Conservation (phyloP, 2,113 vertebrate genomes). For the Hippolais icterina region DNA sequence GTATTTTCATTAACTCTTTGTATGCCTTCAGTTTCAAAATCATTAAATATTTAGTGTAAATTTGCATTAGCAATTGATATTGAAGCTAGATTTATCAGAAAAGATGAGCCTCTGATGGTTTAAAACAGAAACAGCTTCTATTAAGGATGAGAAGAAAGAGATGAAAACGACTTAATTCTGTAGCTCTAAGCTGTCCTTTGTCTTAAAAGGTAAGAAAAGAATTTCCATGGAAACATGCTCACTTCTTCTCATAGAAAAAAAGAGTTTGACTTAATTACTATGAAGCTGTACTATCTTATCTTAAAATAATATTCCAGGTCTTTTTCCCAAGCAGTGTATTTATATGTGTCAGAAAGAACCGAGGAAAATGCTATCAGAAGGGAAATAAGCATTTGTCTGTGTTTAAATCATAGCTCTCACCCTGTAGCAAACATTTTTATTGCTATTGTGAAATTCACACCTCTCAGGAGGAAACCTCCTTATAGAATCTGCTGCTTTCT, state of each 20-base stretch:
- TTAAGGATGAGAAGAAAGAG: conserved; percentile 35
- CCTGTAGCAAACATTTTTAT: conserved; percentile 57
- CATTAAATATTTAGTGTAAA: conserved; percentile 8
- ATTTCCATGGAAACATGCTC: conserved; percentile 71
- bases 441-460: conserved; percentile 66
- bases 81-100: neutral
- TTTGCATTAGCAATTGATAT: conserved; percentile 26
- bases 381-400: conserved; percentile 55
- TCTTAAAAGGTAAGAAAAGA: conserved; percentile 73
- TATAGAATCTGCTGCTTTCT: conserved; percentile 36
- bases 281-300: conserved; percentile 60
- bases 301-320: conserved; percentile 64
- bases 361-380: conserved; percentile 45
- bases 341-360: conserved; percentile 36
- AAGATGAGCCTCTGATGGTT: conserved; percentile 16
- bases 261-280: conserved; percentile 62
- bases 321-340: conserved; percentile 34
- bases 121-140: conserved; percentile 33
- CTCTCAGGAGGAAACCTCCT: conserved; percentile 65
- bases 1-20: conserved; percentile 10
- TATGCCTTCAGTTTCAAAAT: neutral
- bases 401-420: conserved; percentile 57
- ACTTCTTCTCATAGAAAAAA: conserved; percentile 34
- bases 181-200: conserved; percentile 66
- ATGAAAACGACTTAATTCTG: conserved; percentile 65